Percentiles rank a stretch among this genome's conserved stretches.
phyloP scores from a whole-genome alignment of 2,797 vertebrate genomes.

The Lithobates pipiens region DNA sequence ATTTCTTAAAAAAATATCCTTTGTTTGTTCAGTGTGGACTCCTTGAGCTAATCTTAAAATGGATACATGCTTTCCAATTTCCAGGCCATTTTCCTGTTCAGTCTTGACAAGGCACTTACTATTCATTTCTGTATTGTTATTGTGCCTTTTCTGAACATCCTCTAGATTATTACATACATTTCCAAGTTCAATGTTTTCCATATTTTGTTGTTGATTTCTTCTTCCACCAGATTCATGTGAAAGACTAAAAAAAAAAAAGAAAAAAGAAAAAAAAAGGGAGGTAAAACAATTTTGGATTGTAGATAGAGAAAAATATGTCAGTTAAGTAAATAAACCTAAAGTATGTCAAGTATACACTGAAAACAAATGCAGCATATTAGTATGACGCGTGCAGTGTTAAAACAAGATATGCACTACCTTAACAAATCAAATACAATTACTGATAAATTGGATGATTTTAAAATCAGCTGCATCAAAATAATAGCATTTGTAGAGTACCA shows the following conservation, averaged over 20 bases:
- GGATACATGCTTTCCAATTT: neutral
- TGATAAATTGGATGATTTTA: no score
- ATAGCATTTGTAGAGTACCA: no score
- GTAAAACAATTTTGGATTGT: no score
- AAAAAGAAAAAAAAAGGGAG: no score
- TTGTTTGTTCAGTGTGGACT: neutral
- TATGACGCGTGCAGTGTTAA: no score
- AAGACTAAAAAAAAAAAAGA: neutral
- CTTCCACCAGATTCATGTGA: neutral
- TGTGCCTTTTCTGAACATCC: neutral
- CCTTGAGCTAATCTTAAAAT: neutral
- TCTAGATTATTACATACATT: neutral
- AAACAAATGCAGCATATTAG: no score
- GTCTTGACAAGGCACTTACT: neutral
- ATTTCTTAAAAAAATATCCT: neutral
- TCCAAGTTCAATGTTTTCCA: neutral
- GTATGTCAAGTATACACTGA: no score
- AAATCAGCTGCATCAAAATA: no score
- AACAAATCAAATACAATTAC: no score
- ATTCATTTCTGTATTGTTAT: neutral
- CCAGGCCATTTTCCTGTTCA: neutral
- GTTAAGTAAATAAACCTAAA: no score
- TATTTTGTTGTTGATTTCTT: neutral
- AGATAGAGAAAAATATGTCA: no score
- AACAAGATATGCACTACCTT: no score